Conservation (phyloP, 1,140 invertebrate genomes). For the Temnothorax longispinosus region DNA sequence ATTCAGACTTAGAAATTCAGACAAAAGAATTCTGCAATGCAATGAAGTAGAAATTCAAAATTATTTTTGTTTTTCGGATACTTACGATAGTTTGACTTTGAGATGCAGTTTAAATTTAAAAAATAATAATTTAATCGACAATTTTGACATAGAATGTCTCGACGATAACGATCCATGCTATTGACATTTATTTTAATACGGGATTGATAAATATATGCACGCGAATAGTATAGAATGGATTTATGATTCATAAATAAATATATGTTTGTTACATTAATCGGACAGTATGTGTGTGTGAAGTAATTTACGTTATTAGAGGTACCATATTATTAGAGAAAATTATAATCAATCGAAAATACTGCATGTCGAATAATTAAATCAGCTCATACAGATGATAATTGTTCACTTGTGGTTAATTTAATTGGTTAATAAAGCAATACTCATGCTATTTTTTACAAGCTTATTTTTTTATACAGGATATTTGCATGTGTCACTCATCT, state of each 20-base stretch:
- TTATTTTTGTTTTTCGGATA: neutral
- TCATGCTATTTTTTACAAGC: constrained; percentile 17
- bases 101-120: neutral
- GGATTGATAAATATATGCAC: constrained; percentile 9
- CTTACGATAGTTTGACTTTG: constrained; percentile 17
- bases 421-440: constrained; percentile 1
- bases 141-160: neutral
- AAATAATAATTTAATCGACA: constrained; percentile 9
- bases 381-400: neutral
- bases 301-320: constrained; percentile 45
- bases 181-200: constrained; percentile 23
- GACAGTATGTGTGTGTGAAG: neutral
- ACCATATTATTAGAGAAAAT: constrained; percentile 29
- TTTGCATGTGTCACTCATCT: neutral
- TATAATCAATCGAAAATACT: constrained; percentile 36
- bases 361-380: constrained; percentile 14
- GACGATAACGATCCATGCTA: neutral
- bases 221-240: constrained; percentile 15
- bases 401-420: neutral
- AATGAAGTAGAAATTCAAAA: neutral
- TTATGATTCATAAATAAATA: constrained; percentile 52
- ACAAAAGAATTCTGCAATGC: neutral
- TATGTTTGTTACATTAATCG: constrained; percentile 32
- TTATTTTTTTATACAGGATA: neutral
- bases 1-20: neutral